Evolutionary conservation across 2,113 vertebrate genomes (phyloP).

Genomic region (Nycticorax nycticorax): DNA sequence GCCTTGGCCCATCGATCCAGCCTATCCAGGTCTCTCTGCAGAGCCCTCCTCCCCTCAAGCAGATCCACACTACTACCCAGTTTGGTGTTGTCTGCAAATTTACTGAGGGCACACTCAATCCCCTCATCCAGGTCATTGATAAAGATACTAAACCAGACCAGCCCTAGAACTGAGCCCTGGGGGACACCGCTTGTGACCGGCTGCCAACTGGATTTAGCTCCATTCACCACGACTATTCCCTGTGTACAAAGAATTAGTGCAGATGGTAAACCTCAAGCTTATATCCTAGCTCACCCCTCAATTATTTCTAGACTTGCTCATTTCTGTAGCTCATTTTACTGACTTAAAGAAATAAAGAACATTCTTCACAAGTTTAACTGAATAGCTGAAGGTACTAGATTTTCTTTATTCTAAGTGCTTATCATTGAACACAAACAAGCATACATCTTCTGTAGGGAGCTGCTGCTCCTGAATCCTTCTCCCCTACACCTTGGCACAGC

Average conservation of each 20-base stretch:
- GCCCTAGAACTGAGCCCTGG: too few relatives aligned
- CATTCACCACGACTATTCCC: too few relatives aligned
- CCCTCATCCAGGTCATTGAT: too few relatives aligned
- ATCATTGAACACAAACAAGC: background rate
- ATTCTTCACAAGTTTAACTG: background rate
- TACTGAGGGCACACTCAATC: too few relatives aligned
- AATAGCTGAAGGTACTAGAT: background rate
- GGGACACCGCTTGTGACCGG: too few relatives aligned
- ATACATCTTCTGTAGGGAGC: background rate
- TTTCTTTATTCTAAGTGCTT: background rate
- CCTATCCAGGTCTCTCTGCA: too few relatives aligned
- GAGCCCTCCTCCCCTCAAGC: too few relatives aligned
- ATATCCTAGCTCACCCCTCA: background rate
- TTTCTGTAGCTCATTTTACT: background rate
- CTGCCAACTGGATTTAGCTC: too few relatives aligned
- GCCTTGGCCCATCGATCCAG: too few relatives aligned
- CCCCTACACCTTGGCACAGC: background rate
- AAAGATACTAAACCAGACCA: too few relatives aligned
- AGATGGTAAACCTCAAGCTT: background rate
- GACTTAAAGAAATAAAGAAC: background rate
- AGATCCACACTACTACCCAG: too few relatives aligned
- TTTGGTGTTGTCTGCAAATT: too few relatives aligned
- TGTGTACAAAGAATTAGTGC: background rate
- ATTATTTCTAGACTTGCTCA: background rate
- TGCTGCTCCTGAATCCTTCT: background rate